phyloP scores from a whole-genome alignment of 2,797 vertebrate genomes.

The Tamandua tetradactyla region DNA sequence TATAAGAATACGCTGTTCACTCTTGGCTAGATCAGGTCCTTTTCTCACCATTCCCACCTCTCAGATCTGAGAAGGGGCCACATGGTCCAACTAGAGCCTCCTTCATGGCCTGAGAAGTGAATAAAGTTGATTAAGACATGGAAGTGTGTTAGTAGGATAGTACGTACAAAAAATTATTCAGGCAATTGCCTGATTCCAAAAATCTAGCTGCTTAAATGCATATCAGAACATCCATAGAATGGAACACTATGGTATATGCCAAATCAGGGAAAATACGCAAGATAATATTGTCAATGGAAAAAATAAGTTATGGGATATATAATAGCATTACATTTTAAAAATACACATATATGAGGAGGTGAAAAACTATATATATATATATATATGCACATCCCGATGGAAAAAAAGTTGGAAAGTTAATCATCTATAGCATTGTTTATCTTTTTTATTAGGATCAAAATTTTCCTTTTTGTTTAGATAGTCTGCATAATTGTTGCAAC shows the following conservation, averaged over 20 bases:
- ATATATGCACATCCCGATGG: no score
- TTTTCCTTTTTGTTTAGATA: not conserved
- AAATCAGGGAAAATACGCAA: not conserved
- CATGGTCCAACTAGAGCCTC: not conserved
- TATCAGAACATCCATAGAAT: not conserved
- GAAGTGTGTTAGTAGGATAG: not conserved
- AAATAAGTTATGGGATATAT: not conserved
- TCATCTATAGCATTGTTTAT: not conserved
- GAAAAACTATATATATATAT: no score
- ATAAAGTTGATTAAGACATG: not conserved
- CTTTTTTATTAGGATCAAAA: not conserved
- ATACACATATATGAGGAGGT: not conserved
- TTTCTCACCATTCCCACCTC: not conserved
- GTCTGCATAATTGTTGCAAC: not conserved
- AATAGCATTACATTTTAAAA: not conserved
- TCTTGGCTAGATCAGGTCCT: not conserved
- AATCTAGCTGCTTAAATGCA: not conserved
- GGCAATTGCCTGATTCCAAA: not conserved
- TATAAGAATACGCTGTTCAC: not conserved
- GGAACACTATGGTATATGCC: not conserved
- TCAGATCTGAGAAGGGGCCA: not conserved
- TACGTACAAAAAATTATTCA: not conserved
- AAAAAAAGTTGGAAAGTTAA: not conserved
- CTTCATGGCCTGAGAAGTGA: not conserved
- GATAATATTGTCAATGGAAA: not conserved